Evolutionary conservation across 1,140 invertebrate species (phyloP).

Genomic region (Panagrolaimus sp.): DNA sequence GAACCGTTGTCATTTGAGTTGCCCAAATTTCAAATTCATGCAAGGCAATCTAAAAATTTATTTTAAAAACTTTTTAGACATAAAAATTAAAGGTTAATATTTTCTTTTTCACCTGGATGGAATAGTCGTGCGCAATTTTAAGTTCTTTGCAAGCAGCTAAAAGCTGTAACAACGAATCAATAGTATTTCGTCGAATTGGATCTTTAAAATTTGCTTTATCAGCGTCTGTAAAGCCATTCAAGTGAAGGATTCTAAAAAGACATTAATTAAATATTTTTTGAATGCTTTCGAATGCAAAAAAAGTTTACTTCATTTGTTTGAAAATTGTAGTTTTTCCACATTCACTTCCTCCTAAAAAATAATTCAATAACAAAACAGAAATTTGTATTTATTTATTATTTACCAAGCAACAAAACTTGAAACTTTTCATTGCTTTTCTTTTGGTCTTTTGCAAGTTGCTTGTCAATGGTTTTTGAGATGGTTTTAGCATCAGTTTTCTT

Average conservation of each 20-base stretch:
- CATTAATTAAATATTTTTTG: not conserved
- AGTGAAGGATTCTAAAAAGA: constrained; percentile 1
- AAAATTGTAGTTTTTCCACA: constrained; percentile 41
- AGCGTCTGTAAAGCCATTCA: constrained; percentile 7
- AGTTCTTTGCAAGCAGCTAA: constrained; percentile 12
- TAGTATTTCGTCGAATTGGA: constrained; percentile 7
- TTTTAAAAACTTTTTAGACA: too few relatives aligned
- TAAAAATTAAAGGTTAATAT: constrained; percentile 12
- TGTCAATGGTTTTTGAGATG: constrained; percentile 28
- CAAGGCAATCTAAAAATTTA: too few relatives aligned
- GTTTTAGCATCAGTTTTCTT: not conserved
- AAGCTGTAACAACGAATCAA: constrained; percentile 9
- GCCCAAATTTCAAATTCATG: too few relatives aligned
- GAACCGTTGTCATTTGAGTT: too few relatives aligned
- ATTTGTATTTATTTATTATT: constrained; percentile 18
- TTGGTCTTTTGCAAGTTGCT: constrained; percentile 27
- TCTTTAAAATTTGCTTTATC: constrained; percentile 6
- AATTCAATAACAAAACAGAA: constrained; percentile 6
- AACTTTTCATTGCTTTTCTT: constrained; percentile 28
- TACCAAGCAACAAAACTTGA: constrained; percentile 36
- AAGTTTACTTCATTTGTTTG: constrained; percentile 33
- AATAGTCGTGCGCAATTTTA: constrained; percentile 12
- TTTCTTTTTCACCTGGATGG: constrained; percentile 1
- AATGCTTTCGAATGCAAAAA: not conserved
- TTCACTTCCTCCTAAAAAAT: constrained; percentile 33